Evolutionary conservation across 2,113 vertebrate genomes (phyloP).

Genomic region (Bettongia penicillata): DNA sequence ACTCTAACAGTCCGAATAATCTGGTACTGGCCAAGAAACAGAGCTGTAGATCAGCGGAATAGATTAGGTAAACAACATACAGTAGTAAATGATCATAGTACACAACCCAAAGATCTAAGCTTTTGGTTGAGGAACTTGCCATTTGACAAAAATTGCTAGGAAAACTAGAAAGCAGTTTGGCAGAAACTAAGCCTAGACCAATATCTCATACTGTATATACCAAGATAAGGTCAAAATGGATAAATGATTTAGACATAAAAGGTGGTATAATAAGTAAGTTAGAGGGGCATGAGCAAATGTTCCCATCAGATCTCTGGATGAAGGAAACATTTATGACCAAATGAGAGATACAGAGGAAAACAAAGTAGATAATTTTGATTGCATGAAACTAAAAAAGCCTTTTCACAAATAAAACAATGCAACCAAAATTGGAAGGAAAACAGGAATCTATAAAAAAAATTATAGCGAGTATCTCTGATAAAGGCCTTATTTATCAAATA

Average conservation of each 20-base stretch:
- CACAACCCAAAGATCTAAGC: too few relatives aligned
- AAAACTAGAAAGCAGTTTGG: not conserved
- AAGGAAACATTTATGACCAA: not conserved
- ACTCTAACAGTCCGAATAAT: too few relatives aligned
- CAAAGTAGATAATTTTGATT: not conserved
- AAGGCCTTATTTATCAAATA: not conserved
- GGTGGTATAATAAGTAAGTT: not conserved
- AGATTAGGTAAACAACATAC: too few relatives aligned
- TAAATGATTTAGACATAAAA: not conserved
- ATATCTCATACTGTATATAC: not conserved
- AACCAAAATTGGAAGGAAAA: not conserved
- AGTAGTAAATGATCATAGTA: too few relatives aligned
- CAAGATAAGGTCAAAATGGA: not conserved
- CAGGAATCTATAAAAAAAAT: not conserved
- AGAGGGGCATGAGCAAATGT: not conserved
- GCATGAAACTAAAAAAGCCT: not conserved
- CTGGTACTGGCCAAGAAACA: too few relatives aligned
- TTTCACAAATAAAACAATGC: not conserved
- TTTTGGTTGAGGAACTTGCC: too few relatives aligned
- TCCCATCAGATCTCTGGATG: not conserved
- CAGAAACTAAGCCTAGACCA: not conserved
- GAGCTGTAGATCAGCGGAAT: too few relatives aligned
- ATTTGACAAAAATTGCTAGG: not conserved
- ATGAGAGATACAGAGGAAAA: not conserved
- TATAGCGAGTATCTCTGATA: not conserved